Evolutionary conservation across 2,797 vertebrate genomes (phyloP), one percentile per base, ranked within the genome.

Genomic region (Myotis findleyi): DNA sequence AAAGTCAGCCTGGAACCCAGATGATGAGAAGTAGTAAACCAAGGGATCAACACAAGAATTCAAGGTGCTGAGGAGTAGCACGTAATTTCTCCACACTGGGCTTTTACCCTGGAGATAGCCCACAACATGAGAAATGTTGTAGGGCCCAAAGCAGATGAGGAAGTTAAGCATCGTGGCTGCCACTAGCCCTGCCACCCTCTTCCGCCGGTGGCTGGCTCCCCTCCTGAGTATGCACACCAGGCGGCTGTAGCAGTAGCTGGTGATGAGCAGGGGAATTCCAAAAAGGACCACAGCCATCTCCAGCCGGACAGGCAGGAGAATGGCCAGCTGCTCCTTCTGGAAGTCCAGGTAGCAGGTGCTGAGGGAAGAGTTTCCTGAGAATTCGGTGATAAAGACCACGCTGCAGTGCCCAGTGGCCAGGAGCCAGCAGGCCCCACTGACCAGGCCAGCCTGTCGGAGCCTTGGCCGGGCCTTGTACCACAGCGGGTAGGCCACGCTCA

Each of bases 21-120:
- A 98, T 0, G 99, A 99, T 0, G 99, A 99, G 96, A 99, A 99
- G 97, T 99, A 99, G 98, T 99, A 99, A 97, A 99, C 99, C 0
- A 99, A 87, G 0, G 99, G 99, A 71, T 99, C 99, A 11, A 99
- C 96, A 71, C 99, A 99, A 66, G 99, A 98, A 64, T 99, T 99
- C 73, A 99, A 97, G n/a, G 99, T 99, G 98, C 99, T 99, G 87
- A 98, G 98, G 14, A 99, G 98, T 91, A 99, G 47, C 1, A 98
- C 98, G 1, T 98, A 93, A 2, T 96, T 85, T 82, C 99, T 97
- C 99, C 99, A 99, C 0, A 10, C 0, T 0, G 99, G 98, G 10
- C 97, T 99, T 5, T 97, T 57, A 0, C 59, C 25, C 2, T 69
- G 93, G 6, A 98, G 18, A 4, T 97, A 99, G 2, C 99, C 99